Evolutionary conservation across 2,797 vertebrate genomes (phyloP).

Genomic region (Rhinophrynus dorsalis): DNA sequence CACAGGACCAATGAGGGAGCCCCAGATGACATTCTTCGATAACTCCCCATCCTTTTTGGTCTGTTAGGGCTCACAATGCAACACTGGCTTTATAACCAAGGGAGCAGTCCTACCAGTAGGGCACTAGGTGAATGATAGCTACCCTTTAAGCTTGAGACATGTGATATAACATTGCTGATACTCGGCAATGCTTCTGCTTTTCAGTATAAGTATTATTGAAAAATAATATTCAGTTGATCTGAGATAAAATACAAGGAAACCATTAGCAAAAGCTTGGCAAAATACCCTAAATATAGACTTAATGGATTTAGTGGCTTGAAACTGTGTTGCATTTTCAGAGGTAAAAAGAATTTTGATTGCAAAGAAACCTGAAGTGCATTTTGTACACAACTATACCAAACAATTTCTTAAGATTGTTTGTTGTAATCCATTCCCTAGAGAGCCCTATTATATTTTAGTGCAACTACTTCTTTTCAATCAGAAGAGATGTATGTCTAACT

Average conservation of each 20-base stretch:
- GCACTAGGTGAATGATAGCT: too few species aligned
- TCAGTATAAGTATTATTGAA: neutral
- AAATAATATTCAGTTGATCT: neutral
- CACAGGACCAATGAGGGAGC: too few species aligned
- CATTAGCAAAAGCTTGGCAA: neutral
- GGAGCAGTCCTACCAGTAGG: too few species aligned
- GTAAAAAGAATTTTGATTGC: slow-evolving; percentile 10
- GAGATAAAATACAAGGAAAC: slow-evolving; percentile 2
- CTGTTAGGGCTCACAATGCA: too few species aligned
- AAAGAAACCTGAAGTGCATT: slow-evolving; percentile 10
- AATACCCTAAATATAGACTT: neutral
- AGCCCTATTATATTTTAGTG: slow-evolving; percentile 28
- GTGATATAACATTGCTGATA: too few species aligned
- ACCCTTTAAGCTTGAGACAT: too few species aligned
- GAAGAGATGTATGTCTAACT: slow-evolving; percentile 26
- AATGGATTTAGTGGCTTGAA: slow-evolving; percentile 1
- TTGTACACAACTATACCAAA: slow-evolving; percentile 11
- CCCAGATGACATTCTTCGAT: too few species aligned
- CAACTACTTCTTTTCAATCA: slow-evolving; percentile 22
- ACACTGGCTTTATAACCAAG: too few species aligned
- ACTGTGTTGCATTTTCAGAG: slow-evolving; percentile 1
- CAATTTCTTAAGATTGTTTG: slow-evolving; percentile 17
- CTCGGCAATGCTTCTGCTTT: slow-evolving; percentile 5
- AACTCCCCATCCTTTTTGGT: too few species aligned
- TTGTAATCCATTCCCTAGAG: slow-evolving; percentile 15